A percentile compares a stretch with the other conserved stretches of the same genome.
These are phyloP conservation scores for Drosophila lacicola DNA, from an alignment of 2,888 invertebrate species.

Conservation along the genomic window DNA sequence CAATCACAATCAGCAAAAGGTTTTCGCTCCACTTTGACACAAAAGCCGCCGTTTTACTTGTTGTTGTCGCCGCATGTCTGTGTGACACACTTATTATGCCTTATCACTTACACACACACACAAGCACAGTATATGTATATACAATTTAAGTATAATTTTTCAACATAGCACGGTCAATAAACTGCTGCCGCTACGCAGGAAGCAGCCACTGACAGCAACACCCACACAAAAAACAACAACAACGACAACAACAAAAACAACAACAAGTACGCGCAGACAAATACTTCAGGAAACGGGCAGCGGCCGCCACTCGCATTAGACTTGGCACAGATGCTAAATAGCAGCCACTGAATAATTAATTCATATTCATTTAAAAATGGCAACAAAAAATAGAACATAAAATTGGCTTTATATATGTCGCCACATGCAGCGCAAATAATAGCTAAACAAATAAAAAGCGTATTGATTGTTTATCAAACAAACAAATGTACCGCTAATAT, in stretches of 20 bases:
- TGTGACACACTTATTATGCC: slow-evolving; percentile 64
- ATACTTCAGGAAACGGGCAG: slow-evolving; percentile 25
- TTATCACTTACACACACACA: slow-evolving; percentile 44
- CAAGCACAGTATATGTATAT: slow-evolving; percentile 8
- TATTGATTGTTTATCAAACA: slow-evolving; percentile 72
- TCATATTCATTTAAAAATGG: slow-evolving; percentile 37
- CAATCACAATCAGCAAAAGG: slow-evolving; percentile 58
- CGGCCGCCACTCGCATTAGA: slow-evolving; percentile 18
- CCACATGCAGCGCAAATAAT: slow-evolving; percentile 7
- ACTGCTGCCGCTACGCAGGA: slow-evolving; percentile 45
- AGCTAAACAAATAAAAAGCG: slow-evolving; percentile 44
- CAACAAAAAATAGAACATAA: background rate
- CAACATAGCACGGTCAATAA: slow-evolving; percentile 52
- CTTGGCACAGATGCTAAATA: slow-evolving; percentile 30
- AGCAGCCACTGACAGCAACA: slow-evolving; percentile 18
- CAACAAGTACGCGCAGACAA: slow-evolving; percentile 13
- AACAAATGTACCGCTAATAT: slow-evolving; percentile 66
- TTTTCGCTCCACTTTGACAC: slow-evolving; percentile 68
- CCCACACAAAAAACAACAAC: background rate
- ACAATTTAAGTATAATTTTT: slow-evolving; percentile 19
- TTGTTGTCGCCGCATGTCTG: slow-evolving; percentile 43
- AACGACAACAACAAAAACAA: slow-evolving; percentile 21
- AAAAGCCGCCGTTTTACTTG: slow-evolving; percentile 56
- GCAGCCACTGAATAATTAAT: slow-evolving; percentile 39
- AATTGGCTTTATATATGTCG: background rate